Conservation (phyloP, 1,140 invertebrate species). For the Acyrthosiphon pisum region DNA sequence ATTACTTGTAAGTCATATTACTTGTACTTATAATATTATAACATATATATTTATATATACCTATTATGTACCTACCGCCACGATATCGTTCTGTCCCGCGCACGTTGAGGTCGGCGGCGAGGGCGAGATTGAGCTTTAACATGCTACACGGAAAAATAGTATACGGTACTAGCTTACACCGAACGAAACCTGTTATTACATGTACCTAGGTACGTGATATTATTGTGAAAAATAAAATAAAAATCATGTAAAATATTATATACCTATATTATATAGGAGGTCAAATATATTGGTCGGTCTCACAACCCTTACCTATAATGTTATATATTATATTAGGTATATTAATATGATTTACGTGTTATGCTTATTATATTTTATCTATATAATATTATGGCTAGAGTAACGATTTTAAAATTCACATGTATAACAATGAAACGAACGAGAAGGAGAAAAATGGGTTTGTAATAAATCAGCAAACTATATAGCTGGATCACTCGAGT, state of each 20-base stretch:
- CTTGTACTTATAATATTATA: neutral
- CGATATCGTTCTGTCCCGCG: neutral
- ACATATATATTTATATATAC: neutral
- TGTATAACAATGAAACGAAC: neutral
- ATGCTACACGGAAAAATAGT: neutral
- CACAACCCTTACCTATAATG: neutral
- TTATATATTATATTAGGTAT: neutral
- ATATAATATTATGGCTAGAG: neutral
- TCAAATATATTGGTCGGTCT: neutral
- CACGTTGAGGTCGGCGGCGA: neutral
- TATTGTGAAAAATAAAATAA: neutral
- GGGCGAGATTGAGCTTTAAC: slow-evolving; percentile 24
- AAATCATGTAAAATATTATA: neutral
- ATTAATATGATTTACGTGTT: neutral
- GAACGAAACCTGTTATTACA: slow-evolving; percentile 30
- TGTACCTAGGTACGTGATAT: neutral
- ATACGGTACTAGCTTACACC: slow-evolving; percentile 28
- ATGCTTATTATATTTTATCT: neutral
- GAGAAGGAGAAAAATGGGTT: neutral
- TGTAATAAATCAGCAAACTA: neutral
- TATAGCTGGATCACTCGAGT: neutral
- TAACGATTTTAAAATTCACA: neutral
- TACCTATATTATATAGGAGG: neutral
- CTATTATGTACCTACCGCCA: neutral
- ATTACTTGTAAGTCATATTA: neutral